These are phyloP conservation scores for Lithosia quadra DNA, from an alignment of 2,888 invertebrate genomes.

Conservation along the genomic window DNA sequence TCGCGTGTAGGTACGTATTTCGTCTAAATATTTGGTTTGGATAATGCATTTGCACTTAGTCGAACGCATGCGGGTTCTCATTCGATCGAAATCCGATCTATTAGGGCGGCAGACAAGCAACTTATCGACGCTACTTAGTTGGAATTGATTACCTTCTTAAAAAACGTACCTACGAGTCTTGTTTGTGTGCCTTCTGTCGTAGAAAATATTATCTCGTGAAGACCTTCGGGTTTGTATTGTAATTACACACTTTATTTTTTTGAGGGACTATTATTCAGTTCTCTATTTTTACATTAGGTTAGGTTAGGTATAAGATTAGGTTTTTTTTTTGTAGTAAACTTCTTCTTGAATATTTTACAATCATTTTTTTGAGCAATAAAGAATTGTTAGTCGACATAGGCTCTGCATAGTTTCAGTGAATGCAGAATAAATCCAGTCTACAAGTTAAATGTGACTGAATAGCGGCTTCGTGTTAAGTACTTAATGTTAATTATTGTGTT, in stretches of 20 bases:
- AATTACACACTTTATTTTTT: too few species aligned
- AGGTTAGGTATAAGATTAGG: too few species aligned
- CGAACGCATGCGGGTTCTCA: constrained; percentile 28
- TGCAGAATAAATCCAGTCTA: background rate
- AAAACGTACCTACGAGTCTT: too few species aligned
- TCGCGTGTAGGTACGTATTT: constrained; percentile 43
- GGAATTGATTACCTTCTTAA: too few species aligned
- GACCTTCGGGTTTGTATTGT: too few species aligned
- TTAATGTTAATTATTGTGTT: background rate
- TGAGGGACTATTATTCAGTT: too few species aligned
- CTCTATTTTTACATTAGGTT: too few species aligned
- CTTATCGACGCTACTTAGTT: background rate
- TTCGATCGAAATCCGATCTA: constrained; percentile 14
- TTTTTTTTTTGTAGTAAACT: too few species aligned
- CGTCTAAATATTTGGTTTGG: constrained; percentile 73
- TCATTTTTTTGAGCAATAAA: background rate
- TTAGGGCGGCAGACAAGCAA: background rate
- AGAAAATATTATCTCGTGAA: too few species aligned
- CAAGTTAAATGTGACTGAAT: background rate
- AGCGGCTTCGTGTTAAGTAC: background rate
- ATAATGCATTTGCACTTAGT: constrained; percentile 60
- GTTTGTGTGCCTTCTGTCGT: too few species aligned
- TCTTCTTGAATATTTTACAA: background rate
- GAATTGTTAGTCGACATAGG: background rate
- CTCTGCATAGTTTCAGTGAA: background rate